A percentile compares a stretch with the other conserved stretches of the same genome.
Evolutionary conservation across 2,888 invertebrate species (phyloP).

Genomic region (Dasysyrphus tricinctus): DNA sequence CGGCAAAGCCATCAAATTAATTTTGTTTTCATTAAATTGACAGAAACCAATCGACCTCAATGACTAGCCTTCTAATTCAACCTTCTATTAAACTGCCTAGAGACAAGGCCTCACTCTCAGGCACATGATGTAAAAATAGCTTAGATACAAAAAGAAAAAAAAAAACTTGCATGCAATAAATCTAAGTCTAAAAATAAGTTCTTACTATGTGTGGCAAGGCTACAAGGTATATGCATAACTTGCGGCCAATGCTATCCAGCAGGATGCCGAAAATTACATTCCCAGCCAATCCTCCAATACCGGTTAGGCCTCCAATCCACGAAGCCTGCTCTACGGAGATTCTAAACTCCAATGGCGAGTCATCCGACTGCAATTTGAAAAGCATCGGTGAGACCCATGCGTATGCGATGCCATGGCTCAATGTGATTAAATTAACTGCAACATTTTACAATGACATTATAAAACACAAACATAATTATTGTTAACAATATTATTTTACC

Average conservation of each 20-base stretch:
- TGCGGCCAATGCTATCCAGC: conserved; percentile 80
- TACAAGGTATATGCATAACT: conserved; percentile 79
- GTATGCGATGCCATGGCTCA: conserved; percentile 81
- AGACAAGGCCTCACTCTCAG: conserved; percentile 6
- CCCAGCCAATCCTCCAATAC: conserved; percentile 80
- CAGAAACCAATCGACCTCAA: not conserved
- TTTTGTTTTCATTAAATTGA: not conserved
- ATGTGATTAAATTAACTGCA: conserved; percentile 81
- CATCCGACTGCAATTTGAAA: conserved; percentile 77
- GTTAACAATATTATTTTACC: conserved; percentile 9
- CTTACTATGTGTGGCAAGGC: conserved; percentile 81
- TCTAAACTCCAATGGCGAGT: conserved; percentile 78
- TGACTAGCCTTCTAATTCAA: conserved; percentile 9
- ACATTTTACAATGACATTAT: conserved; percentile 11
- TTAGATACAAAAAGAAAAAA: conserved; percentile 17
- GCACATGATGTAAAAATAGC: conserved; percentile 15
- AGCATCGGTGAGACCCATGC: conserved; percentile 82
- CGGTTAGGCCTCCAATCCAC: conserved; percentile 81
- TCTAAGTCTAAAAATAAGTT: conserved; percentile 42
- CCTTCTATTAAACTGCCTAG: conserved; percentile 8
- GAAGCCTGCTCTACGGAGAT: conserved; percentile 80
- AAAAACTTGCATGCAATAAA: conserved; percentile 17
- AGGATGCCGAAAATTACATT: conserved; percentile 79
- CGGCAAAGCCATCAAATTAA: not conserved
- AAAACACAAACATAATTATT: not conserved